Evolutionary conservation across 2,888 invertebrate genomes (phyloP), one percentile per base, ranked within the genome.

Genomic region (Archaeoteleia sp.): DNA sequence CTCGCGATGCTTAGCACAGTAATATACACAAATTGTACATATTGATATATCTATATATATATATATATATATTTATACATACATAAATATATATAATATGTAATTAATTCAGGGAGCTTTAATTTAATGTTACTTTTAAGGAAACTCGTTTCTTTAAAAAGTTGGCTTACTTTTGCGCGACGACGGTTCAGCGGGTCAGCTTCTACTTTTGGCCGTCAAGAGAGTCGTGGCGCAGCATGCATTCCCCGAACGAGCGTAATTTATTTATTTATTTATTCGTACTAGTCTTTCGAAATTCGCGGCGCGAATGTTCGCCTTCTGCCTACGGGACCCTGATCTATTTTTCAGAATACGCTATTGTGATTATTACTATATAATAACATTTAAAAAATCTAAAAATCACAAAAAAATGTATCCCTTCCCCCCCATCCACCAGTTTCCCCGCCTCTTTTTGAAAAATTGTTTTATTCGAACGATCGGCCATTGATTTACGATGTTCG

Each of bases 291-390:
- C 29, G 9, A 32, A 34, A 62, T 48, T 63, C 63, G 68, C 60
- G 37, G 20, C 48, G 54, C 51, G 45, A 61, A 57, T 15, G 74
- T 81, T 78, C 77, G 81, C 75, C 73, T 79, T 81, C 82, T 83
- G 83, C 81, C 79, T 75, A 77, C 74, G 82, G 81, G 77, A 78
- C 78, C 83, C 83, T 81, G 69, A 82, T 84, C 84, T 84, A 84
- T 84, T 84, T 84, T 84, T 84, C 83, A 83, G 82, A 84, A 83
- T 83, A 84, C 80, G 83, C 82, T 84, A 84, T 84, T 82, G 84
- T 83, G 83, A 84, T 84, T 84, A 84, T 81, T 82, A 82, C 80
- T 81, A 82, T 82, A 83, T 82, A 75, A 81, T 81, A 79, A 74
- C 78, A 80, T 73, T 74, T 70, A 76, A 77, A 73, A 76, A 75